Conservation (phyloP, 2,113 vertebrate species). For the Ramphastos sulfuratus region DNA sequence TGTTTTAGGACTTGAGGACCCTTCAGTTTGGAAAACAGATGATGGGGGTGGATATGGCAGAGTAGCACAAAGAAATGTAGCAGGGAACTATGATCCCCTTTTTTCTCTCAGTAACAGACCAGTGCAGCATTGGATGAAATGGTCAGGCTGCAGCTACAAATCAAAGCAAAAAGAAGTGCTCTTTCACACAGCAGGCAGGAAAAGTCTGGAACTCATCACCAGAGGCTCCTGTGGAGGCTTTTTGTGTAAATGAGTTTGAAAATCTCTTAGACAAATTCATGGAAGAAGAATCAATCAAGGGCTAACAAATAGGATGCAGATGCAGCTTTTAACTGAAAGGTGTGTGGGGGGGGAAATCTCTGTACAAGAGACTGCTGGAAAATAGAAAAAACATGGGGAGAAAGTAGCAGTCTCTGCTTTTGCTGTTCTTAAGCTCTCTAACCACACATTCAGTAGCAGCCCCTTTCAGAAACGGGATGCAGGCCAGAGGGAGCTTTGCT, state of each 20-base stretch:
- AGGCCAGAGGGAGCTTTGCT: background rate
- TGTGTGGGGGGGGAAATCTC: too few relatives aligned
- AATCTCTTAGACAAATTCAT: slow-evolving; percentile 30
- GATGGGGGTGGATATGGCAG: background rate
- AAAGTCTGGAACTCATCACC: slow-evolving; percentile 8
- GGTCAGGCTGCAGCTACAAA: slow-evolving; percentile 18
- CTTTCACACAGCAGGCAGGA: slow-evolving; percentile 5
- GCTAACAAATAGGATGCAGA: slow-evolving; percentile 5
- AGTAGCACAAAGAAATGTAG: background rate
- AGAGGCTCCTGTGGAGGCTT: background rate
- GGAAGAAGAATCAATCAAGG: slow-evolving; percentile 9
- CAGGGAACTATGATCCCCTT: background rate
- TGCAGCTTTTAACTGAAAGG: background rate
- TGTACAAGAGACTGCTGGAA: background rate
- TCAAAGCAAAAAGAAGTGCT: slow-evolving; percentile 2
- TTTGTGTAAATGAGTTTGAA: slow-evolving; percentile 3
- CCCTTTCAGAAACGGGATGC: background rate
- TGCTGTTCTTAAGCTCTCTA: background rate
- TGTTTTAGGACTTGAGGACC: background rate
- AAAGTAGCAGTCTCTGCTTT: background rate
- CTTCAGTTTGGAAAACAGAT: background rate
- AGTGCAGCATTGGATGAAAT: background rate
- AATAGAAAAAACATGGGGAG: background rate
- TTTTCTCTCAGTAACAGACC: background rate
- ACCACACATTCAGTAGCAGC: background rate